Evolutionary conservation across 30 jellyfish, hydroid and myxozoan species (phyloP).

Genomic region (Chironex yamaguchii): DNA sequence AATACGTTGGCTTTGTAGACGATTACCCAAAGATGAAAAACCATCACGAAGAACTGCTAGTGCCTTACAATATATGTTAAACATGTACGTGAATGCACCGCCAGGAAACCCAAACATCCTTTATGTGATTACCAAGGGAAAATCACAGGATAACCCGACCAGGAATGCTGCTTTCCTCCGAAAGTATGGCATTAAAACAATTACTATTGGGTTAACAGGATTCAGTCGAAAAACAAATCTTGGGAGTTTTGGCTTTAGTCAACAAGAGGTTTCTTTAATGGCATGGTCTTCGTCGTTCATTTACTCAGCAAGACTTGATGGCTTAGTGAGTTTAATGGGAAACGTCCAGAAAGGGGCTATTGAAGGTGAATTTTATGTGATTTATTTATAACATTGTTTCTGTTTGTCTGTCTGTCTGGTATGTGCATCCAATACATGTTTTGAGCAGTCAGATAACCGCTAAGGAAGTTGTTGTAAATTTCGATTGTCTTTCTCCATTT

Average conservation of each 20-base stretch:
- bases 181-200: slow-evolving; percentile 75
- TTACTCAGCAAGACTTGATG: slow-evolving; percentile 58
- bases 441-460: no score
- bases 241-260: slow-evolving; percentile 70
- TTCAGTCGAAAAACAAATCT: slow-evolving; percentile 72
- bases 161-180: slow-evolving; percentile 82
- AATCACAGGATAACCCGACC: slow-evolving; percentile 77
- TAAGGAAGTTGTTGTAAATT: no score
- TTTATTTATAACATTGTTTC: no score
- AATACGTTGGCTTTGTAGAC: slow-evolving; percentile 63
- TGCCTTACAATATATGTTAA: slow-evolving; percentile 75
- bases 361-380: slow-evolving; percentile 43
- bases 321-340: slow-evolving; percentile 49
- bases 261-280: slow-evolving; percentile 73
- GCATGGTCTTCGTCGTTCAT: slow-evolving; percentile 87
- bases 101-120: slow-evolving; percentile 91
- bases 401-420: no score
- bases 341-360: slow-evolving; percentile 38
- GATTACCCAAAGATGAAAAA: slow-evolving; percentile 88
- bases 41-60: slow-evolving; percentile 80
- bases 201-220: slow-evolving; percentile 79
- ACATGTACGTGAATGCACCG: slow-evolving; percentile 84
- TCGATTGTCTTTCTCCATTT: no score
- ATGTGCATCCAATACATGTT: no score
- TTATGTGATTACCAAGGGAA: slow-evolving; percentile 80